A percentile compares a stretch with the other conserved stretches of the same genome.
Conservation (phyloP, 2,888 invertebrate genomes). For the Drosophila niveifrons region DNA sequence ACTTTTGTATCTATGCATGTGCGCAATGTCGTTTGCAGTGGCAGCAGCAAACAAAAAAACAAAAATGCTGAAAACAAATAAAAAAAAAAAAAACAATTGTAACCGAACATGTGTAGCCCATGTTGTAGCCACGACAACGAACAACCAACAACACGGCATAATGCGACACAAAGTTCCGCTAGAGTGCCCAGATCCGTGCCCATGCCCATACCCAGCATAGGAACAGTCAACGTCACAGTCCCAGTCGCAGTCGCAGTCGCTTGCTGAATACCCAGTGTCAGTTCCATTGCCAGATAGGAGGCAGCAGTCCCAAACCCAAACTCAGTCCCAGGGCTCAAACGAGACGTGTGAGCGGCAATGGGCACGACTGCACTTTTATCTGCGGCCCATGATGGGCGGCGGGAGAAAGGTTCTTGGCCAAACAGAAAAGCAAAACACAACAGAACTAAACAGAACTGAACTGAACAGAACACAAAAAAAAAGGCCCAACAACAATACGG, state of each 20-base stretch:
- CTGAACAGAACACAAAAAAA: slow-evolving; percentile 9
- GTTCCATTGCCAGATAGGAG: slow-evolving; percentile 19
- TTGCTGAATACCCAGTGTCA: slow-evolving; percentile 36
- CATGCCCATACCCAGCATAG: slow-evolving; percentile 32
- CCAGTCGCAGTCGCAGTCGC: slow-evolving; percentile 13
- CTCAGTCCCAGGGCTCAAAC: slow-evolving; percentile 43
- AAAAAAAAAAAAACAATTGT: slow-evolving; percentile 52
- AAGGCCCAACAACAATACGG: slow-evolving; percentile 29
- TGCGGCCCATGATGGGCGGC: slow-evolving; percentile 29
- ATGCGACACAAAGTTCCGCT: slow-evolving; percentile 78
- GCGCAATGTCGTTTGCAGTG: slow-evolving; percentile 41
- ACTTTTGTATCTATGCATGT: slow-evolving; percentile 63
- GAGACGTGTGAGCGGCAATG: slow-evolving; percentile 56
- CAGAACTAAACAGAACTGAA: slow-evolving; percentile 6
- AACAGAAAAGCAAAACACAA: slow-evolving; percentile 27
- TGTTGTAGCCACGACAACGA: slow-evolving; percentile 76
- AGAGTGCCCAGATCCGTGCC: slow-evolving; percentile 64
- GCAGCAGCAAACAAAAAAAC: slow-evolving; percentile 9
- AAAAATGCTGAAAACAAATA: slow-evolving; percentile 4
- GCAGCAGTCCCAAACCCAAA: slow-evolving; percentile 23
- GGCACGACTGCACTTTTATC: slow-evolving; percentile 35
- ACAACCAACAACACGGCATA: slow-evolving; percentile 70
- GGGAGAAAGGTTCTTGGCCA: slow-evolving; percentile 70
- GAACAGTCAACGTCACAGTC: slow-evolving; percentile 16
- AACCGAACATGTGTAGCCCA: slow-evolving; percentile 63